Evolutionary conservation across 2,797 vertebrate genomes (phyloP).

Genomic region (Telmatherina bonti): DNA sequence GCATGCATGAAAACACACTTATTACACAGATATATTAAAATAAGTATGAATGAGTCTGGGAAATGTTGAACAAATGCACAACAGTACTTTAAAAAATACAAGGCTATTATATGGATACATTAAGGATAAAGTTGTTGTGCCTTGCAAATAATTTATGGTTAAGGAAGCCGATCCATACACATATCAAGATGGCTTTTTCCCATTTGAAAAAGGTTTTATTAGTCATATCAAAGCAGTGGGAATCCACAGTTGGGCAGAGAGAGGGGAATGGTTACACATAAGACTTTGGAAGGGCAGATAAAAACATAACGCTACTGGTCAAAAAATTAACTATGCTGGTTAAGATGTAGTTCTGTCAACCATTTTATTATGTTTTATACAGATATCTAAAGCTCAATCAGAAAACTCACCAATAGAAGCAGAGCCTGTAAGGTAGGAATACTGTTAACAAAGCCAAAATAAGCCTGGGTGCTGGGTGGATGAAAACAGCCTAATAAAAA

Average conservation of each 20-base stretch:
- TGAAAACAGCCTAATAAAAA: background rate
- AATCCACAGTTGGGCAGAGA: background rate
- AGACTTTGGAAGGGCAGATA: background rate
- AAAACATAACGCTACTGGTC: background rate
- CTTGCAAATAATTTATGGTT: background rate
- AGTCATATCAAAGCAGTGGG: background rate
- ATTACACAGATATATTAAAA: slow-evolving; percentile 10
- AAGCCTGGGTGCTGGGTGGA: background rate
- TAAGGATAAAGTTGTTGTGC: background rate
- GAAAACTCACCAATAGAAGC: background rate
- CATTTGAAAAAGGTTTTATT: no score
- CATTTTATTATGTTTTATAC: background rate
- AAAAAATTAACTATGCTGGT: background rate
- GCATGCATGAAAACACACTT: slow-evolving; percentile 6
- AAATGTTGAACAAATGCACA: background rate
- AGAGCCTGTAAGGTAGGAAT: background rate
- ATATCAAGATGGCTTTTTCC: no score
- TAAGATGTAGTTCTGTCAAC: background rate
- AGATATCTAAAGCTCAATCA: background rate
- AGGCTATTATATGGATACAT: background rate
- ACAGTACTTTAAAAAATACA: background rate
- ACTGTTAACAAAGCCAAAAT: background rate
- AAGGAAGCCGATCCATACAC: background rate
- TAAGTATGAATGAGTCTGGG: background rate
- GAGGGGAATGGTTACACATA: background rate